Percentiles rank a stretch among this genome's conserved stretches.
Conservation (phyloP, 2,888 invertebrate species). For the Orthonychiurus folsomi region DNA sequence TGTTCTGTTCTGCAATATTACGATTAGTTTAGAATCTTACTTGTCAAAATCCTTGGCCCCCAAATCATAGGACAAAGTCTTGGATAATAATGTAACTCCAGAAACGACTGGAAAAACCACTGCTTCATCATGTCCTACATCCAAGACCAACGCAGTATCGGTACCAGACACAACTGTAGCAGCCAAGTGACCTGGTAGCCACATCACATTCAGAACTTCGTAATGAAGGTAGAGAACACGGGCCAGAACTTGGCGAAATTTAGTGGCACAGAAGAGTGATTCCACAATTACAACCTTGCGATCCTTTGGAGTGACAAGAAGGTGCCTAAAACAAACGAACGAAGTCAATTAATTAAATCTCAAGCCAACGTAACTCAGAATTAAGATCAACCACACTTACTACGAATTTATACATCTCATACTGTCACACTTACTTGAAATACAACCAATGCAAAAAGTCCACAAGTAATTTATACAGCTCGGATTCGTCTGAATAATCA, state of each 20-base stretch:
- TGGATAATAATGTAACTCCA: constrained; percentile 65
- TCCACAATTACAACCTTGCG: constrained; percentile 85
- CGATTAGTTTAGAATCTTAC: constrained; percentile 47
- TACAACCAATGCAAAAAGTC: constrained; percentile 80
- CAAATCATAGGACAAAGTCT: constrained; percentile 66
- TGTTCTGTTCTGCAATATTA: background rate
- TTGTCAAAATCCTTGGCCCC: constrained; percentile 64
- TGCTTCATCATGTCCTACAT: constrained; percentile 79
- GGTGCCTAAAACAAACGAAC: constrained; percentile 64
- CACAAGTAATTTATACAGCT: constrained; percentile 74
- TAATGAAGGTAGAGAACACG: constrained; percentile 86
- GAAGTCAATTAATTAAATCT: background rate
- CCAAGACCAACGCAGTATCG: constrained; percentile 71
- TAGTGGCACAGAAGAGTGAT: constrained; percentile 70
- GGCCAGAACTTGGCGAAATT: constrained; percentile 77
- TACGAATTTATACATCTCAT: background rate
- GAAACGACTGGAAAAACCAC: constrained; percentile 73
- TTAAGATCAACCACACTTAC: background rate
- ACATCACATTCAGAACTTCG: constrained; percentile 72
- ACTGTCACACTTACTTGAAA: constrained; percentile 67
- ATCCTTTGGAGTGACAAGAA: constrained; percentile 86
- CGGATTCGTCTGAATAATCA: constrained; percentile 56
- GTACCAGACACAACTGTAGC: constrained; percentile 73
- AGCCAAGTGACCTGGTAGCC: constrained; percentile 77
- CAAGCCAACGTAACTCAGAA: too few species aligned